Conservation (phyloP, 2,888 invertebrate genomes). For the Temnothorax rugatulus region DNA sequence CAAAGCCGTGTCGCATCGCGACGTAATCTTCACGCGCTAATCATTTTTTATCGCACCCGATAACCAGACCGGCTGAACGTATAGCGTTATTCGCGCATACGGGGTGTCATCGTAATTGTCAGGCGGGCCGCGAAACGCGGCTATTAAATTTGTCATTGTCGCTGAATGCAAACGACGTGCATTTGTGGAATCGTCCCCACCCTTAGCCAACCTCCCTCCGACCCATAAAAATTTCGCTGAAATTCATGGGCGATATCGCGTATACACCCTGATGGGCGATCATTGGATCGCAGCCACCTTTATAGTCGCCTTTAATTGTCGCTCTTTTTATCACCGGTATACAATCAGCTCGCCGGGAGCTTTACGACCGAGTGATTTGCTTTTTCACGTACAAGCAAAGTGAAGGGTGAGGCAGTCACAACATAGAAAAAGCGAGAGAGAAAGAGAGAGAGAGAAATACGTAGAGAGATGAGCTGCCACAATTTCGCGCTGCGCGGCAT, state of each 20-base stretch:
- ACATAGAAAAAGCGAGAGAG: background rate
- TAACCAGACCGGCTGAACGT: conserved; percentile 21
- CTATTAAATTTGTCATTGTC: conserved; percentile 56
- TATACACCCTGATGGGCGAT: conserved; percentile 40
- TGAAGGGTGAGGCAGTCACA: conserved; percentile 48
- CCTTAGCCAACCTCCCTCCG: background rate
- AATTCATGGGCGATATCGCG: conserved; percentile 42
- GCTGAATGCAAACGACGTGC: conserved; percentile 48
- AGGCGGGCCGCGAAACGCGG: conserved; percentile 35
- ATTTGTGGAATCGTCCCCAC: conserved; percentile 39
- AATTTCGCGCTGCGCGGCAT: conserved; percentile 49
- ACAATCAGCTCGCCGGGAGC: conserved; percentile 61
- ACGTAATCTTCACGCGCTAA: conserved; percentile 44
- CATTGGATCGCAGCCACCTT: conserved; percentile 56
- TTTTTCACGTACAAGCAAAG: conserved; percentile 60
- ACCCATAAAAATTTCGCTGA: conserved; percentile 45
- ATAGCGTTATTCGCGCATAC: conserved; percentile 29
- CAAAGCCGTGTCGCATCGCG: conserved; percentile 27
- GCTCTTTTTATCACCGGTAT: conserved; percentile 63
- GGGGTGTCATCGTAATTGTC: conserved; percentile 50
- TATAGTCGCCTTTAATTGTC: conserved; percentile 61
- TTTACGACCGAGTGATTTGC: conserved; percentile 69
- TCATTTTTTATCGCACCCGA: conserved; percentile 46
- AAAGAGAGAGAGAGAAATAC: background rate
- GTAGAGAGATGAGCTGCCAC: conserved; percentile 45